A percentile compares a stretch with the other conserved stretches of the same genome.
Evolutionary conservation across 1,140 invertebrate species (phyloP).

Genomic region (Stegodyphus mimosarum): DNA sequence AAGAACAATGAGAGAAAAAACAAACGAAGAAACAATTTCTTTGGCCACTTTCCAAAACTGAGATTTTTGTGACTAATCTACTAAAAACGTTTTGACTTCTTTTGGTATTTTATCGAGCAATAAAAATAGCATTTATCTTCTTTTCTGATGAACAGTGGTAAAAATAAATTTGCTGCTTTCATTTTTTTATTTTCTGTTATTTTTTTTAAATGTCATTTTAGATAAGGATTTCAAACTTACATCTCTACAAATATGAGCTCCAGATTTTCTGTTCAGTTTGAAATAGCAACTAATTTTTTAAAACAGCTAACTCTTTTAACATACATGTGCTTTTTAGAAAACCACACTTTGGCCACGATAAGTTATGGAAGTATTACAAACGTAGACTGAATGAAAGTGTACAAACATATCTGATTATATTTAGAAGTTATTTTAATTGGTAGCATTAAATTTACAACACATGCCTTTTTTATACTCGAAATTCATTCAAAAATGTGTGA

Average conservation of each 20-base stretch:
- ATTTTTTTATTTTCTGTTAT: background rate
- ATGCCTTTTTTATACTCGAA: no score
- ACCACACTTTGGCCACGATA: no score
- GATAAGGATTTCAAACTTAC: background rate
- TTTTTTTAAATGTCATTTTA: conserved; percentile 11
- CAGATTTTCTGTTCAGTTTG: no score
- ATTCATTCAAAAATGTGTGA: no score
- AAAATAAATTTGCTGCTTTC: conserved; percentile 13
- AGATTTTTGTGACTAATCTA: conserved; percentile 21
- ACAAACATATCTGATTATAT: no score
- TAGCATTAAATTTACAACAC: no score
- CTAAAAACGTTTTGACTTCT: conserved; percentile 26
- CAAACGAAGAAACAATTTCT: conserved; percentile 16
- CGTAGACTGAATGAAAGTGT: no score
- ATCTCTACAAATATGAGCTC: background rate
- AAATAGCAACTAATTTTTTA: no score
- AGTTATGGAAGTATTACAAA: no score
- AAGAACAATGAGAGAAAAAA: background rate
- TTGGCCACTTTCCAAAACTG: conserved; percentile 21
- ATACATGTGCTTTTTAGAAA: no score
- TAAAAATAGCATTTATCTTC: conserved; percentile 18
- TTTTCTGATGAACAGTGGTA: background rate
- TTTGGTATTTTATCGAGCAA: conserved; percentile 19
- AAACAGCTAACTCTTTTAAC: no score
- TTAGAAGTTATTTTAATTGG: no score